These are phyloP conservation scores for Aphis gossypii DNA, from an alignment of 1,140 invertebrate genomes.

Conservation along the genomic window DNA sequence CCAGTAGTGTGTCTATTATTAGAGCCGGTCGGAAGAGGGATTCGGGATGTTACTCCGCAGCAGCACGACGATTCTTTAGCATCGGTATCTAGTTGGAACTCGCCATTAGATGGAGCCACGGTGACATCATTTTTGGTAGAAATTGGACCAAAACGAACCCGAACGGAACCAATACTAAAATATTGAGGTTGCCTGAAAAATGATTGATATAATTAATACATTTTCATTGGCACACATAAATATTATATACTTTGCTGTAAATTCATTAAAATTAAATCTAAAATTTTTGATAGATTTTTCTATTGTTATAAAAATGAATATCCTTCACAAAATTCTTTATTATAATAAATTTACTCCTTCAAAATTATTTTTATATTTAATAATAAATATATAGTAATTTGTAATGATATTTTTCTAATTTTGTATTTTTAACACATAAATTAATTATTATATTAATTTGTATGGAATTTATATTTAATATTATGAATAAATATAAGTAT, in stretches of 20 bases:
- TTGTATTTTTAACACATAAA: no score
- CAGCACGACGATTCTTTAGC: conserved; percentile 47
- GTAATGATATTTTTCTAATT: no score
- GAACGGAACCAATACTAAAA: conserved; percentile 59
- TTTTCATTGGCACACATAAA: neutral
- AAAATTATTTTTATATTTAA: no score
- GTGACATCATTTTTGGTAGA: conserved; percentile 30
- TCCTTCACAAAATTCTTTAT: no score
- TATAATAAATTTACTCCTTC: no score
- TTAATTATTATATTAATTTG: no score
- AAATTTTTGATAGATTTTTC: neutral
- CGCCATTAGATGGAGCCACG: conserved; percentile 51
- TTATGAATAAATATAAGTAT: no score
- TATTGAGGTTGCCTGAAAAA: conserved; percentile 54
- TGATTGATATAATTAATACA: neutral
- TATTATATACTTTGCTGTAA: neutral
- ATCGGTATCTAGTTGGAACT: neutral
- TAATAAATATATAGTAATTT: no score
- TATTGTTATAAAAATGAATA: neutral
- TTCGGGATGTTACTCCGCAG: conserved; percentile 43
- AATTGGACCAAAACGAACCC: conserved; percentile 59
- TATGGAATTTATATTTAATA: no score
- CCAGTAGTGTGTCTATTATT: conserved; percentile 56
- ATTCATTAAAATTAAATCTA: neutral
- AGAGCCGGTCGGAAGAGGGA: conserved; percentile 50